phyloP scores from a whole-genome alignment of 2,797 vertebrate species.

The Fundulus diaphanus region DNA sequence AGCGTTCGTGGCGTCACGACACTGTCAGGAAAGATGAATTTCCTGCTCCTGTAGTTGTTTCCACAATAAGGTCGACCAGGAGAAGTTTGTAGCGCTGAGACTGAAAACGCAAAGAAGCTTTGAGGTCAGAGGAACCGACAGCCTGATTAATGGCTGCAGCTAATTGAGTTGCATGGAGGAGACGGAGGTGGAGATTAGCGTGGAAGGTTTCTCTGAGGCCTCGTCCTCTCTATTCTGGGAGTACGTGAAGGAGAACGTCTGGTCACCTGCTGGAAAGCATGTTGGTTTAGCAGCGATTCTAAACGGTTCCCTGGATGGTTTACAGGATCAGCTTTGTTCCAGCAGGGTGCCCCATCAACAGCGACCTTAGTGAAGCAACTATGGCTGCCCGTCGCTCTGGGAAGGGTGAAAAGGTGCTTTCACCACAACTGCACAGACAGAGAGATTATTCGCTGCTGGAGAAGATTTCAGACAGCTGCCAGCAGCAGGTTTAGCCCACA shows the following conservation, averaged over 20 bases:
- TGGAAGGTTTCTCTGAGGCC: not conserved
- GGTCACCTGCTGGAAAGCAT: not conserved
- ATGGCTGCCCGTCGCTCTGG: too few relatives aligned
- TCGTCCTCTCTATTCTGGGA: not conserved
- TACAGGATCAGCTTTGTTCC: too few relatives aligned
- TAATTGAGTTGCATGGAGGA: not conserved
- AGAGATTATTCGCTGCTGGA: too few relatives aligned
- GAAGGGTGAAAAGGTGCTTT: too few relatives aligned
- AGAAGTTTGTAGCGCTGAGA: conserved; percentile 3
- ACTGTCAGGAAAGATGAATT: conserved; percentile 65
- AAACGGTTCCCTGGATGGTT: not conserved
- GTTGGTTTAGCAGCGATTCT: not conserved
- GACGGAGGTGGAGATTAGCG: conserved; percentile 5
- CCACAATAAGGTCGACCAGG: conserved; percentile 35
- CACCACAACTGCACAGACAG: too few relatives aligned
- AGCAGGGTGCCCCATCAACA: too few relatives aligned
- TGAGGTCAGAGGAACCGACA: not conserved
- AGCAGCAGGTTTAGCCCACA: too few relatives aligned
- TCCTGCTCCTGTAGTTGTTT: conserved; percentile 37
- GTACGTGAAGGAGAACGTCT: not conserved
- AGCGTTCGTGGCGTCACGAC: conserved; percentile 30
- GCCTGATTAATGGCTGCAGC: conserved; percentile 20
- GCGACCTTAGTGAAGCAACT: too few relatives aligned
- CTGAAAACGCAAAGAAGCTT: not conserved
- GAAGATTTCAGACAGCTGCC: too few relatives aligned